Conservation (phyloP, 2,113 vertebrate genomes). For the Ibidorhyncha struthersii region DNA sequence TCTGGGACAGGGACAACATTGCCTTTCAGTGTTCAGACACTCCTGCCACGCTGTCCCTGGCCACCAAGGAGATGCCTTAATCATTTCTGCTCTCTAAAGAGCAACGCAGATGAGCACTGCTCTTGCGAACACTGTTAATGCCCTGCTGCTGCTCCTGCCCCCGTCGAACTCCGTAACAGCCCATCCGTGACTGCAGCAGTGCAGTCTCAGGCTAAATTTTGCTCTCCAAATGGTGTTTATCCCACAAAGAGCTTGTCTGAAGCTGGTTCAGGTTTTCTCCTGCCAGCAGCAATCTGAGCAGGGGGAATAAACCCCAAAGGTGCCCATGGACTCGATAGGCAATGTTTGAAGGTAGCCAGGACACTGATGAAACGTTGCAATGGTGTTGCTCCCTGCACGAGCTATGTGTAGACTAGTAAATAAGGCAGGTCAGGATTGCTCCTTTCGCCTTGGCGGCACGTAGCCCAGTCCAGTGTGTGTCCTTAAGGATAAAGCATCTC, state of each 20-base stretch:
- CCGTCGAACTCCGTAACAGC: accelerated
- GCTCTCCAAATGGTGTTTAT: not conserved
- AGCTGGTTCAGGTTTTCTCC: not conserved
- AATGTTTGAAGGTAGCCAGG: not conserved
- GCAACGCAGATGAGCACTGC: not conserved
- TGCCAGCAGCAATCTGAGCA: not conserved
- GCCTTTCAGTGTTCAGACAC: not conserved
- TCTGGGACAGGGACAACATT: not conserved
- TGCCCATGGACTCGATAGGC: accelerated
- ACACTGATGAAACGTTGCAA: accelerated
- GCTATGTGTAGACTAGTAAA: not conserved
- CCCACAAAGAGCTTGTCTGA: not conserved
- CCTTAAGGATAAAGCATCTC: not conserved
- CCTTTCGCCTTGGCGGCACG: not conserved
- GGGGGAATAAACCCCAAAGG: not conserved
- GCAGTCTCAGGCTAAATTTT: not conserved
- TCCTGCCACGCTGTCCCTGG: not conserved
- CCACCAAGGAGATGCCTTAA: not conserved
- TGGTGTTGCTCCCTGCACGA: not conserved
- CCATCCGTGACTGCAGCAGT: not conserved
- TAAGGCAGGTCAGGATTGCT: not conserved
- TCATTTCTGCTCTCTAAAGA: not conserved
- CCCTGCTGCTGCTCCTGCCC: not conserved
- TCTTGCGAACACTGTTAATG: not conserved
- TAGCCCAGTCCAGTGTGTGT: not conserved